Evolutionary conservation across 2,113 vertebrate genomes (phyloP), one percentile per base, ranked within the genome.

Genomic region (Xiphias gladius): DNA sequence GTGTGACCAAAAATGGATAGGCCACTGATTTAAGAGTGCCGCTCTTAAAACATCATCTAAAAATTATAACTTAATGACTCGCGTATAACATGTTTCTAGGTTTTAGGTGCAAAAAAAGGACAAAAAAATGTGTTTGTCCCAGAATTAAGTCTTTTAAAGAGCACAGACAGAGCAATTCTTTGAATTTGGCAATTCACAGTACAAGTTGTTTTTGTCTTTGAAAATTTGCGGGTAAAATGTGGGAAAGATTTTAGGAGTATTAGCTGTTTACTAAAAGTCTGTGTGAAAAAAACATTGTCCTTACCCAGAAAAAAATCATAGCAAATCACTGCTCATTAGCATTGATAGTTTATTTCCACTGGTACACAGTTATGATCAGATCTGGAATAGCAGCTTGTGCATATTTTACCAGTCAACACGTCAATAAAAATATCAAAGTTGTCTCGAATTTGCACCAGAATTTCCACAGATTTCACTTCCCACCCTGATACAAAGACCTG

Each of bases 1-100:
- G 24, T n/a, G 24, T 24, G 41, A 54, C 61, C 52, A 46, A 71
- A 89, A 79, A 66, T 61, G 73, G 66, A 65, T 39, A 35, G 5
- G 8, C 17, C 24, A 55, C 39, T 68, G 61, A 78, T 77, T 79
- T 63, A n/a, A 77, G 65, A 59, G 22, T 26, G n/a, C 26, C 1
- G 12, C 26, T 20, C 76, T 58, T 32, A 59, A 83, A 73, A 62
- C 11, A 54, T 24, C 28, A 64, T 76, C 28, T 43, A 20, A 73
- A 71, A 82, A 73, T 73, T 46, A 1, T 69, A 63, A 75, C 48
- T 65, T 75, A 48, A 43, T 30, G 24, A 48, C 39, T 57, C 28
- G 75, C 28, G 28, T 26, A 22, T 61, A 78, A 88, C 52, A 73
- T 61, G 85, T 77, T 89, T 84, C n/a, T 63, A 20, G 13, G 52